Evolutionary conservation across 1,140 invertebrate species (phyloP), one percentile per base, ranked within the genome.

Genomic region (Cheumatopsyche charites): DNA sequence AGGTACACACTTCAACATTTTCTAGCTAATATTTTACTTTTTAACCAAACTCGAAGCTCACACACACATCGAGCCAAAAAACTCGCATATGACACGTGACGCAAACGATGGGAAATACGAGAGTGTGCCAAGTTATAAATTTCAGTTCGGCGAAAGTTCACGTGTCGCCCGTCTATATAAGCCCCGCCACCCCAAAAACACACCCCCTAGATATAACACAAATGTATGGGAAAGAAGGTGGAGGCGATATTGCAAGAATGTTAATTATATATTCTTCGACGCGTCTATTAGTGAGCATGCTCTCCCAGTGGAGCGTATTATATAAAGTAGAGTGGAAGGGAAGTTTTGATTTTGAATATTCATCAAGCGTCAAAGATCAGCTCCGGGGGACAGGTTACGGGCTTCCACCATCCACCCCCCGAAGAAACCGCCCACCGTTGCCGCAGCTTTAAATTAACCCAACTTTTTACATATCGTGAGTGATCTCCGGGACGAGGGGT

Each of bases 271-370:
- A 68, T 68, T 68, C 66, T 68, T 68, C 66, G 66, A 68, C 66
- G 66, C 66, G 66, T 68, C 66, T 68, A 68, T 68, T 68, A 68
- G 66, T 68, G 66, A 52, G 63, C 63, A 66, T 66, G 45, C 66
- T 68, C 66, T 68, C 66, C 66, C 58, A 70, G 55, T 49, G 68
- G 68, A 70, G 68, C 68, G 68, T 70, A 62, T 62, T 70, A 72
- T 55, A 68, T 65, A 72, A 75, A 75, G 73, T 72, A 67, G 72
- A 75, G 73, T 72, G 70, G 55, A 25, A 66, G 67, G 73, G 65
- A 75, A 75, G 74, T 75, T 75, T 75, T 75, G 74, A 75, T 75
- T 75, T 71, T 75, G 74, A 75, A 75, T 75, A 75, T 75, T 75
- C 74, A 75, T 75, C 74, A 75, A 75, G 74, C 71, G 69, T 75